Conservation (phyloP, 2,888 invertebrate genomes). For the Apamea epomidion region DNA sequence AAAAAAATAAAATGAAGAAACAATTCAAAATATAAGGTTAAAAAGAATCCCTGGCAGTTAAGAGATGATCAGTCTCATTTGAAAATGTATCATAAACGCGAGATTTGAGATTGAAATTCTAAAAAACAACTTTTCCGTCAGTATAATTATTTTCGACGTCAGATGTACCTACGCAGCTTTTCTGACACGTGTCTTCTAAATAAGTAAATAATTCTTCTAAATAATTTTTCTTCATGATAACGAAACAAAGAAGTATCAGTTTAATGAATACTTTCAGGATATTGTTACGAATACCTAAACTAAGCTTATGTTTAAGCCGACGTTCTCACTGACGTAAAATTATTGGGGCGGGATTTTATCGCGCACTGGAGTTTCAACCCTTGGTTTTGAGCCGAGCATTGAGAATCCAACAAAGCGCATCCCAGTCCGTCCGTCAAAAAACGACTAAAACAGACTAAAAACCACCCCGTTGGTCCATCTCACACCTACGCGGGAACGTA, state of each 20-base stretch:
- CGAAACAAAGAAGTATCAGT: conserved; percentile 20
- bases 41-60: not conserved
- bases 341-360: not conserved
- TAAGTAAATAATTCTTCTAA: no score
- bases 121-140: not conserved
- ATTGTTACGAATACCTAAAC: conserved; percentile 7
- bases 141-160: not conserved
- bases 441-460: no score
- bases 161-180: not conserved
- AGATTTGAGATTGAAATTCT: not conserved
- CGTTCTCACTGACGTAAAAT: not conserved
- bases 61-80: not conserved
- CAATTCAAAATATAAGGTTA: not conserved
- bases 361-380: not conserved
- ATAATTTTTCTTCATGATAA: conserved; percentile 29
- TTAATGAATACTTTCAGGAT: conserved; percentile 26
- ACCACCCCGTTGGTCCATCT: no score
- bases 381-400: not conserved
- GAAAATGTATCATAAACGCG: not conserved
- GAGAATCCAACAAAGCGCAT: not conserved
- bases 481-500: no score
- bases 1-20: not conserved
- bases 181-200: conserved; percentile 2
- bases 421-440: not conserved
- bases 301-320: conserved; percentile 2